Evolutionary conservation across 2,888 invertebrate species (phyloP).

Genomic region (Ichneumon xanthorius): DNA sequence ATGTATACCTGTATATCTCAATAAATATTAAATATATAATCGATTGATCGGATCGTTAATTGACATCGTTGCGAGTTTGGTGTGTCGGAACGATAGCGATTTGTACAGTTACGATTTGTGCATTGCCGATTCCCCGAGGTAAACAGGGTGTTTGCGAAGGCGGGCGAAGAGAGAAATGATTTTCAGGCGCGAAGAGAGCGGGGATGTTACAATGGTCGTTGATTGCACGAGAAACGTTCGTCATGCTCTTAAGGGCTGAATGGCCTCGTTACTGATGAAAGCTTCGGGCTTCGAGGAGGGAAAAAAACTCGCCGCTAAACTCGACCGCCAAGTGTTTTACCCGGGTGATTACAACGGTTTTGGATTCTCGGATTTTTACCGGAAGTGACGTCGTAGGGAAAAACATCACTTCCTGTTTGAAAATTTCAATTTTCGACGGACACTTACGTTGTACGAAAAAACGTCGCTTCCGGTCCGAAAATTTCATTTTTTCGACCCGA

Average conservation of each 20-base stretch:
- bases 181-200: slow-evolving; percentile 35
- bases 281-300: slow-evolving; percentile 35
- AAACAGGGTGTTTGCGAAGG: slow-evolving; percentile 8
- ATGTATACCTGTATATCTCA: slow-evolving; percentile 56
- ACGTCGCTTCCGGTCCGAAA: too few species aligned
- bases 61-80: not conserved
- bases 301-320: slow-evolving; percentile 62
- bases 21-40: slow-evolving; percentile 51
- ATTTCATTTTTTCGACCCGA: too few species aligned
- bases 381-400: not conserved
- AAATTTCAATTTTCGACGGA: not conserved
- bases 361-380: too few species aligned
- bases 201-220: slow-evolving; percentile 75
- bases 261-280: slow-evolving; percentile 77
- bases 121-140: slow-evolving; percentile 27
- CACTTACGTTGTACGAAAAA: too few species aligned
- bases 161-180: slow-evolving; percentile 40
- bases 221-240: slow-evolving; percentile 79
- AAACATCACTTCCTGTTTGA: not conserved
- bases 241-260: slow-evolving; percentile 78
- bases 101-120: not conserved
- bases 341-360: not conserved
- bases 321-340: slow-evolving; percentile 20
- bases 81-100: not conserved
- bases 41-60: slow-evolving; percentile 11